Evolutionary conservation across 2,113 vertebrate species (phyloP).

Genomic region (Coracopsis vasa): DNA sequence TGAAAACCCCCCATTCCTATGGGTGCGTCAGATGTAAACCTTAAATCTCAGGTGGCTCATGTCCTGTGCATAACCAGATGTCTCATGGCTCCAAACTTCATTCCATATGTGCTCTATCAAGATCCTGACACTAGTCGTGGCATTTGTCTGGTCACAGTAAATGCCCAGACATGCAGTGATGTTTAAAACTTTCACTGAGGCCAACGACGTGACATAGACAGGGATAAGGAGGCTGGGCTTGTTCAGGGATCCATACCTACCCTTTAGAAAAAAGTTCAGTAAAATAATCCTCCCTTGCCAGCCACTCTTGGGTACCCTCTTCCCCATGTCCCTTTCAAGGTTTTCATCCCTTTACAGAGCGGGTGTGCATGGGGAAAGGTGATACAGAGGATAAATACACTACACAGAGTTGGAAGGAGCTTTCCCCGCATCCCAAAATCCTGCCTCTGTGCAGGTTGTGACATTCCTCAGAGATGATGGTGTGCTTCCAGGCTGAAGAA

Average conservation of each 20-base stretch:
- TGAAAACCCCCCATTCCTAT: accelerated
- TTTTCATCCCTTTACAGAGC: not conserved
- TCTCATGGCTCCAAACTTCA: not conserved
- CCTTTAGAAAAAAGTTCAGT: not conserved
- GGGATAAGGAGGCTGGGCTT: not conserved
- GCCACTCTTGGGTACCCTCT: not conserved
- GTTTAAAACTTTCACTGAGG: not conserved
- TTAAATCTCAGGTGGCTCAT: not conserved
- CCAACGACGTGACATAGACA: accelerated
- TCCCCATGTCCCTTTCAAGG: not conserved
- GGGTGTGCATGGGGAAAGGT: not conserved
- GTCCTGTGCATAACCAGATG: not conserved
- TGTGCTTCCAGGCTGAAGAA: not conserved
- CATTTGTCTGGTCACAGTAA: not conserved
- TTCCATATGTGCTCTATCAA: not conserved
- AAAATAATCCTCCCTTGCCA: not conserved
- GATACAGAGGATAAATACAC: not conserved
- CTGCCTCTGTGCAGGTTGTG: not conserved
- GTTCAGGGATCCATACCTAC: not conserved
- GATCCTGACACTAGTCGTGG: not conserved
- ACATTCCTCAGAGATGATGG: not conserved
- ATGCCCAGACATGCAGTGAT: not conserved
- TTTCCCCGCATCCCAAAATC: not conserved
- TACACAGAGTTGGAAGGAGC: not conserved
- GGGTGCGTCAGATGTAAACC: not conserved